These are phyloP conservation scores for Clarias fuscus DNA, from an alignment of 2,797 vertebrate species.

Conservation along the genomic window DNA sequence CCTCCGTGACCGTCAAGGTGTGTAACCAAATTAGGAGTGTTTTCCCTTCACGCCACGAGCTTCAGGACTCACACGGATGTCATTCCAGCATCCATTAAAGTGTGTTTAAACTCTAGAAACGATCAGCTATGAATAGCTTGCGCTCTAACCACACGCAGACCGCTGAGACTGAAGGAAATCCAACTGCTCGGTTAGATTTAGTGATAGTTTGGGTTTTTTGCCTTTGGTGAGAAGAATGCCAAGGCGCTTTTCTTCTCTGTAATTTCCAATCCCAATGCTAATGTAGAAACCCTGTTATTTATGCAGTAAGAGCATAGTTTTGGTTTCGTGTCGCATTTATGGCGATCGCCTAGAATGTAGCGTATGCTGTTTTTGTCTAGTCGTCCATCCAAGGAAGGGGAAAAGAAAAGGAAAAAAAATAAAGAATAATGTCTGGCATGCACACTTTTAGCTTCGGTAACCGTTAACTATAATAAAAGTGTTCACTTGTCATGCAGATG, in stretches of 20 bases:
- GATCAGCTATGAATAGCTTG: constrained; percentile 2
- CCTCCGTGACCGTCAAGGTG: constrained; percentile 10
- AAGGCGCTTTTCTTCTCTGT: constrained; percentile 4
- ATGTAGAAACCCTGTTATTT: constrained; percentile 12
- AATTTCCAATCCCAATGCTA: constrained; percentile 14
- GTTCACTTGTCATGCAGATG: neutral
- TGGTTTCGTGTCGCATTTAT: constrained; percentile 13
- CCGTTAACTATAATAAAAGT: neutral
- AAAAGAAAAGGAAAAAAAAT: neutral
- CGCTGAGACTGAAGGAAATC: constrained; percentile 18
- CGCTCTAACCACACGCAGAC: constrained; percentile 3
- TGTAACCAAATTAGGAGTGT: constrained; percentile 41
- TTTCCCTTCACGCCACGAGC: neutral
- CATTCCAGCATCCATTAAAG: neutral
- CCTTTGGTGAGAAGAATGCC: neutral
- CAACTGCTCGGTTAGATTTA: constrained; percentile 17
- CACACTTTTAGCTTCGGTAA: neutral
- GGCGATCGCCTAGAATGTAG: neutral
- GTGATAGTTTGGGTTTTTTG: neutral
- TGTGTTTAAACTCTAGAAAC: neutral
- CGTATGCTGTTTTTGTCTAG: neutral
- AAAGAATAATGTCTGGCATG: no score
- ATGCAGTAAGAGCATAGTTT: constrained; percentile 20
- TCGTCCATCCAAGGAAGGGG: no score
- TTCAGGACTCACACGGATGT: neutral